phyloP scores from a whole-genome alignment of 2,888 invertebrate genomes.

The Helicoverpa assulta region DNA sequence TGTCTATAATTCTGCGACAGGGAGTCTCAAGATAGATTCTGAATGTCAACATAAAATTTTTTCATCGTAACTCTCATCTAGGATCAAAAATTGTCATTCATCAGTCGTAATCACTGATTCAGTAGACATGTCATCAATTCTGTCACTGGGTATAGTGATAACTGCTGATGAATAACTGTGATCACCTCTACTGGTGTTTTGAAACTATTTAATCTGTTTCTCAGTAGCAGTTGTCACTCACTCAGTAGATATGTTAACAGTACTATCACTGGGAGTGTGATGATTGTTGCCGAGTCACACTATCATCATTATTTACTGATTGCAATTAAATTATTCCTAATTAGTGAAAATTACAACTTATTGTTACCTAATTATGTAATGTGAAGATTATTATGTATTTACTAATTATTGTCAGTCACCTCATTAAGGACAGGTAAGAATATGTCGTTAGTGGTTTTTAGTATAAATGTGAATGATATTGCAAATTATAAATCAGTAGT shows the following conservation, averaged over 20 bases:
- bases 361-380: not conserved
- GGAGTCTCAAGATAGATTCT: too few relatives aligned
- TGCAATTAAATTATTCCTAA: not conserved
- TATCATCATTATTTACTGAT: not conserved
- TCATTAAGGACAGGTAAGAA: not conserved
- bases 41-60: too few relatives aligned
- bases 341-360: not conserved
- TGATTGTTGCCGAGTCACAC: not conserved
- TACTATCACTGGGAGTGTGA: constrained; percentile 56
- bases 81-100: too few relatives aligned
- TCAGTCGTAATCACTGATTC: constrained; percentile 20
- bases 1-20: too few relatives aligned
- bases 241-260: constrained; percentile 35
- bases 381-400: not conserved
- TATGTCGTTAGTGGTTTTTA: not conserved
- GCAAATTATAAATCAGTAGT: too few relatives aligned
- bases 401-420: not conserved
- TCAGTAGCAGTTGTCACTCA: constrained; percentile 22
- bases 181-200: not conserved
- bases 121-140: constrained; percentile 40
- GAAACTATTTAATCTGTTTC: not conserved
- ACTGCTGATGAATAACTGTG: not conserved
- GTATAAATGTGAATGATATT: too few relatives aligned
- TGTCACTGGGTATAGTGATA: constrained; percentile 50
- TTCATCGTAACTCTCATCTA: too few relatives aligned